Percentiles rank a stretch among this genome's conserved stretches.
Evolutionary conservation across 2,797 vertebrate genomes (phyloP).

Genomic region (Cygnus olor): DNA sequence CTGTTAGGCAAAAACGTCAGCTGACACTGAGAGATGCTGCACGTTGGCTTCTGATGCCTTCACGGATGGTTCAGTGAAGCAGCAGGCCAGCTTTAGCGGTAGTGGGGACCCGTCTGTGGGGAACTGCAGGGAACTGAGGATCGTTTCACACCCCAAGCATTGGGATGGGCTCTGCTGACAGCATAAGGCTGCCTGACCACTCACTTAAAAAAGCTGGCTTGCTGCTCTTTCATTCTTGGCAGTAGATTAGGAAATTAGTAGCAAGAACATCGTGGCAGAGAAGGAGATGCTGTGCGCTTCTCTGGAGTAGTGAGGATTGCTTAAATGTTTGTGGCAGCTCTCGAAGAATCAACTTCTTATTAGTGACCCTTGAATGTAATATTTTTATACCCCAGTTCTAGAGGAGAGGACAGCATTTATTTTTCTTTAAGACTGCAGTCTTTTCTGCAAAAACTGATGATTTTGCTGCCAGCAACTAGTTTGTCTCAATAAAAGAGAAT

Average conservation of each 20-base stretch:
- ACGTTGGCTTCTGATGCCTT: background rate
- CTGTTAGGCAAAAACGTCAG: background rate
- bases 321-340: background rate
- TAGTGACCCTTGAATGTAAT: conserved; percentile 32
- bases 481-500: background rate
- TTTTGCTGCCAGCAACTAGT: background rate
- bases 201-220: accelerated
- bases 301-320: background rate
- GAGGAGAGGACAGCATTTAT: conserved; percentile 29
- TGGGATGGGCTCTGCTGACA: background rate
- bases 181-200: accelerated
- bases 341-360: background rate
- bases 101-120: background rate
- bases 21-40: background rate
- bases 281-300: background rate
- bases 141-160: accelerated
- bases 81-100: background rate
- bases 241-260: background rate
- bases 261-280: background rate
- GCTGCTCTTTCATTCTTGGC: background rate
- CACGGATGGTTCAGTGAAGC: background rate
- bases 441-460: background rate
- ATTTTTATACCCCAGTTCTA: background rate
- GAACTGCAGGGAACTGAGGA: background rate
- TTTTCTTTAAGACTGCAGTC: conserved; percentile 30